Evolutionary conservation across 2,113 vertebrate genomes (phyloP).

Genomic region (Centrocercus urophasianus): DNA sequence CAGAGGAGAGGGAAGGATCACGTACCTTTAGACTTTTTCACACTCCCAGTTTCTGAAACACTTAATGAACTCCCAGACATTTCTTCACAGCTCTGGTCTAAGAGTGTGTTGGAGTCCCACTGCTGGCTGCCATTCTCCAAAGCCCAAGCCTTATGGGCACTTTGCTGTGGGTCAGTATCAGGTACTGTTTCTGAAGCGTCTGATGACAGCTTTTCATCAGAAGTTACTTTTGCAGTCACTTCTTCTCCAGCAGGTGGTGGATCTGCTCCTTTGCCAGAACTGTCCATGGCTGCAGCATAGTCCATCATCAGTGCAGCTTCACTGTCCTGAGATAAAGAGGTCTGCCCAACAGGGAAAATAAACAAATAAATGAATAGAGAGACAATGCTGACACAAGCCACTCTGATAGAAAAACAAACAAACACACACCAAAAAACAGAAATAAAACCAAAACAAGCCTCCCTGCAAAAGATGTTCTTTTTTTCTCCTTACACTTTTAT

Average conservation of each 20-base stretch:
- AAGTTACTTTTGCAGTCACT: not conserved
- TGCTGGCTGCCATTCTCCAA: constrained; percentile 59
- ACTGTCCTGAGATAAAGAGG: constrained; percentile 88
- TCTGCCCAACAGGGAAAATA: constrained; percentile 39
- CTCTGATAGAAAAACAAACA: not conserved
- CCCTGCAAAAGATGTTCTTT: not conserved
- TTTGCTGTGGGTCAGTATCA: constrained; percentile 1
- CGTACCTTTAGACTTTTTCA: constrained; percentile 93
- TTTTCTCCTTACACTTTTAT: not conserved
- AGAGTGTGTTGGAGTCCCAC: constrained; percentile 81
- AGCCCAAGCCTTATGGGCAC: constrained; percentile 61
- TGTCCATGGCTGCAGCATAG: constrained; percentile 92
- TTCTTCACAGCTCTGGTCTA: constrained; percentile 82
- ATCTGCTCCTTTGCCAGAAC: constrained; percentile 74
- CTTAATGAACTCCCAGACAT: constrained; percentile 89
- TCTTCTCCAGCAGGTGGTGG: constrained; percentile 45
- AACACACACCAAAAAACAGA: no score
- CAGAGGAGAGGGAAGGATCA: not conserved
- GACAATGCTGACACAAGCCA: not conserved
- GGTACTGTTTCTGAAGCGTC: not conserved
- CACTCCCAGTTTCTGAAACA: constrained; percentile 82
- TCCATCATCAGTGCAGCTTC: constrained; percentile 88
- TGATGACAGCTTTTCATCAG: not conserved
- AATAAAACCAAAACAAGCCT: not conserved
- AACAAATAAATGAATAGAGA: not conserved